phyloP scores from a whole-genome alignment of 1,140 invertebrate genomes.

The Maconellicoccus hirsutus region DNA sequence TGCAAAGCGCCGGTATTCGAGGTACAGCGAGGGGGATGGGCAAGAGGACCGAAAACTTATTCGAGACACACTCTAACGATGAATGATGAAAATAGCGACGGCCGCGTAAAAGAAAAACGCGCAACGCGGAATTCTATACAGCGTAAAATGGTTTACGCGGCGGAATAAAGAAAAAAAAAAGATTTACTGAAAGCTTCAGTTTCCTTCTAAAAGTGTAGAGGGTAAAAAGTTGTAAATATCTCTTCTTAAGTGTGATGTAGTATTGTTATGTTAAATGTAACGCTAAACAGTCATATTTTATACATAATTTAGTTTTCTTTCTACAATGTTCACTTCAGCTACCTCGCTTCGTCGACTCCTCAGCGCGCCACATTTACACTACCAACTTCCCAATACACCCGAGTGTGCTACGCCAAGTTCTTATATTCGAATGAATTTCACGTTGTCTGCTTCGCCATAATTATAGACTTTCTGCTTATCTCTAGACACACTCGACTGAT shows the following conservation, averaged over 20 bases:
- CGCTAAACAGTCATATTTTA: slow-evolving; percentile 16
- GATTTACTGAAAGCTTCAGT: not conserved
- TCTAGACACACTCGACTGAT: slow-evolving; percentile 16
- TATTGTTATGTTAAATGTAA: slow-evolving; percentile 19
- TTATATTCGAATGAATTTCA: slow-evolving; percentile 14
- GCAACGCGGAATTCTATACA: not conserved
- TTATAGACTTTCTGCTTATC: slow-evolving; percentile 18
- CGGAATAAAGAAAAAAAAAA: not conserved
- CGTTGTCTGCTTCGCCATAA: slow-evolving; percentile 2
- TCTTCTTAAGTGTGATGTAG: slow-evolving; percentile 10
- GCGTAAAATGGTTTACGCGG: not conserved
- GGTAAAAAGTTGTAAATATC: slow-evolving; percentile 9
- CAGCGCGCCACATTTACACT: not conserved
- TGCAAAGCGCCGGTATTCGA: no score
- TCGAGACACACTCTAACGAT: not conserved
- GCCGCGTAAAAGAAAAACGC: not conserved
- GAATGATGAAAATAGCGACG: slow-evolving; percentile 3
- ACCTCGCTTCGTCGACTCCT: not conserved
- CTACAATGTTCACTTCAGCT: not conserved
- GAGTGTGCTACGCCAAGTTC: not conserved
- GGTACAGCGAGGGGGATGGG: not conserved
- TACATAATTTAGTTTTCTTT: slow-evolving; percentile 17
- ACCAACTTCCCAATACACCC: not conserved
- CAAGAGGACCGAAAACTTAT: not conserved
- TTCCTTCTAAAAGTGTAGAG: not conserved